Conservation (phyloP, 2,888 invertebrate genomes). For the Cephus pygmeus region DNA sequence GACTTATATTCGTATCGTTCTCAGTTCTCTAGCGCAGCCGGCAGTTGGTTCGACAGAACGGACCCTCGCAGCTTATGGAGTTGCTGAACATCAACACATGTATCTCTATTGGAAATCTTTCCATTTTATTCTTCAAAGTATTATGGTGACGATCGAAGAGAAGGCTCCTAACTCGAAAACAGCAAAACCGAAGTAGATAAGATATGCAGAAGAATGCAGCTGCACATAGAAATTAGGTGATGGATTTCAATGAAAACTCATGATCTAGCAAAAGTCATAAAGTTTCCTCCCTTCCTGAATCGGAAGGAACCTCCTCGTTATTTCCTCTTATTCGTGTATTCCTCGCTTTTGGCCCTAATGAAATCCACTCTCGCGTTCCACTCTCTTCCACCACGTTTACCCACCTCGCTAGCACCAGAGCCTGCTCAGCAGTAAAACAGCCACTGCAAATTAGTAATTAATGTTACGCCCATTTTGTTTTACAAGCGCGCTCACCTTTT, state of each 20-base stretch:
- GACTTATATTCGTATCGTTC: not conserved
- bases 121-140: not conserved
- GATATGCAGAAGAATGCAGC: not conserved
- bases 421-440: constrained; percentile 25
- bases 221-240: not conserved
- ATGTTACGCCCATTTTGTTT: constrained; percentile 28
- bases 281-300: constrained; percentile 21
- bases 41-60: not conserved
- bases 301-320: constrained; percentile 25
- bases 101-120: not conserved
- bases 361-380: constrained; percentile 28
- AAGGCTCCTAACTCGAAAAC: not conserved
- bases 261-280: constrained; percentile 5
- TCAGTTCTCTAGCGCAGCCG: not conserved
- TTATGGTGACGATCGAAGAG: not conserved
- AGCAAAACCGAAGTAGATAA: not conserved
- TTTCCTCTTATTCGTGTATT: constrained; percentile 24
- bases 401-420: not conserved
- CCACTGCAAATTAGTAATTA: constrained; percentile 37
- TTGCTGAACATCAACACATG: not conserved
- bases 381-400: constrained; percentile 13
- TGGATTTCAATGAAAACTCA: not conserved
- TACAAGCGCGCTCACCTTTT: constrained; percentile 13
- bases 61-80: not conserved
- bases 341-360: constrained; percentile 29